These are phyloP conservation scores for Monopis laevigella DNA, from an alignment of 2,888 invertebrate species.

Conservation along the genomic window DNA sequence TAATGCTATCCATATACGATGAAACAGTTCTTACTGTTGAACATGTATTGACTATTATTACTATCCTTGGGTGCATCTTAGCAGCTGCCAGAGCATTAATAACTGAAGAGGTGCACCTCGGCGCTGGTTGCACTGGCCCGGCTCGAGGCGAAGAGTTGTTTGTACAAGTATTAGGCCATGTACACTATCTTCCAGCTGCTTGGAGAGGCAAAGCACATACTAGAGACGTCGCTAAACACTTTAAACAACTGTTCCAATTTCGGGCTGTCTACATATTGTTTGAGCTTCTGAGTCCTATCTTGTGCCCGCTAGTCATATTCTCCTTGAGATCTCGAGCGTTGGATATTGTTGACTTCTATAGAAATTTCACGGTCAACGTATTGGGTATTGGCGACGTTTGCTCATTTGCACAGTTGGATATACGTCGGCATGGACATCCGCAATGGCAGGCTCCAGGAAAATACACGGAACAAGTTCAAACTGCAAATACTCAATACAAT, in stretches of 20 bases:
- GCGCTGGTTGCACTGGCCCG: conserved; percentile 43
- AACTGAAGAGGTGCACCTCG: conserved; percentile 76
- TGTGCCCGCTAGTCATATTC: conserved; percentile 88
- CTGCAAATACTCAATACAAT: conserved; percentile 55
- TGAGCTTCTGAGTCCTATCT: conserved; percentile 89
- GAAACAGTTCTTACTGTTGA: conserved; percentile 94
- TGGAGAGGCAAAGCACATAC: conserved; percentile 95
- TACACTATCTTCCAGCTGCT: conserved; percentile 91
- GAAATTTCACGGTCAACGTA: conserved; percentile 95
- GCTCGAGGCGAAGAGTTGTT: conserved; percentile 81
- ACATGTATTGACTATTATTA: conserved; percentile 87
- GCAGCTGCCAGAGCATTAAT: conserved; percentile 80
- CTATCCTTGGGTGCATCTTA: conserved; percentile 80
- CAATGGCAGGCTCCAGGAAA: conserved; percentile 76
- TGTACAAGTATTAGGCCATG: conserved; percentile 80
- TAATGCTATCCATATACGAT: conserved; percentile 86
- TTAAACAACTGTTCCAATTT: conserved; percentile 94
- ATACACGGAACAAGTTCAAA: too few relatives aligned
- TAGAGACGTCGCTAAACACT: conserved; percentile 82
- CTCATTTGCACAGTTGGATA: conserved; percentile 91
- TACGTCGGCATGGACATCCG: conserved; percentile 92
- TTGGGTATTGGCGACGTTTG: conserved; percentile 97
- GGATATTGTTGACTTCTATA: conserved; percentile 95
- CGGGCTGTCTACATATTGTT: conserved; percentile 85
- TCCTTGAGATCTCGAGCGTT: conserved; percentile 80